Evolutionary conservation across 2,113 vertebrate species (phyloP).

Genomic region (Ammodramus savannarum): DNA sequence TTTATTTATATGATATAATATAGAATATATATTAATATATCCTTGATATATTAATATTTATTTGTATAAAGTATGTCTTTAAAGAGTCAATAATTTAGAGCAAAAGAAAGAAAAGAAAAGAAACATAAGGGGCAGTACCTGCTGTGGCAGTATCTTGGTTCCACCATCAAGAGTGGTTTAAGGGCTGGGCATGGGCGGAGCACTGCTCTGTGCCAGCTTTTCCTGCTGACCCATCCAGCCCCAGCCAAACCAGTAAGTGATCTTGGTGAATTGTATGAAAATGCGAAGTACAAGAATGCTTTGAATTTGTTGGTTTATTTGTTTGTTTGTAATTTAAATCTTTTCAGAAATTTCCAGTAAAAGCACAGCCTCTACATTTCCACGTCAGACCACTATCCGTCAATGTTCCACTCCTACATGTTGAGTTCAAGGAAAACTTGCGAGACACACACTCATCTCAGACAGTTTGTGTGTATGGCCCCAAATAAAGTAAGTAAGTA

Average conservation of each 20-base stretch:
- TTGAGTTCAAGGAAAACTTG: neutral
- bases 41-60: neutral
- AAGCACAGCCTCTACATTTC: neutral
- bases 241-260: neutral
- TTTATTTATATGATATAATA: too few relatives aligned
- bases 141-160: neutral
- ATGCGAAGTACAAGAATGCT: neutral
- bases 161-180: neutral
- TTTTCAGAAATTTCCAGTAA: neutral
- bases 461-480: neutral
- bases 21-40: too few relatives aligned
- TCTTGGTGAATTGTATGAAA: neutral
- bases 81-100: neutral
- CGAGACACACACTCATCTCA: neutral
- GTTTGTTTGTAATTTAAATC: neutral
- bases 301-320: neutral
- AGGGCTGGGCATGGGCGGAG: neutral
- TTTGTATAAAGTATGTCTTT: neutral
- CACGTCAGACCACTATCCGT: neutral
- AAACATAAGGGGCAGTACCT: neutral
- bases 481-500: neutral
- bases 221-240: neutral
- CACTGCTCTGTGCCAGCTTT: neutral
- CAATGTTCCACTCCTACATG: neutral
- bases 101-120: neutral